These are phyloP conservation scores for Eubasilissa regina DNA, from an alignment of 1,140 invertebrate genomes.

Conservation along the genomic window DNA sequence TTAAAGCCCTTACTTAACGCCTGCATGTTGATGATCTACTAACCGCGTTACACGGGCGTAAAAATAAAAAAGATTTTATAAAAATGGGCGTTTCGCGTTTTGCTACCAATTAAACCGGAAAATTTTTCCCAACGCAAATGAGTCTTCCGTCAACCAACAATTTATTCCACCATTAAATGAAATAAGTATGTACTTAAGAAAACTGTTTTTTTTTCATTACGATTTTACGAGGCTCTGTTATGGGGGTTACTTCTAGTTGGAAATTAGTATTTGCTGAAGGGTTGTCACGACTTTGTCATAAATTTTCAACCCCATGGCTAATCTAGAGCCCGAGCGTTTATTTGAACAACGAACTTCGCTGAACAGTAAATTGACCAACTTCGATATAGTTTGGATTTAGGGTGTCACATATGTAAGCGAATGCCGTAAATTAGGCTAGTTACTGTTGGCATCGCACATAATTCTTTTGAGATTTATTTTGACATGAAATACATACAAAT, in stretches of 20 bases:
- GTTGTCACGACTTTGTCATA: conserved; percentile 31
- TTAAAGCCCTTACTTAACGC: neutral
- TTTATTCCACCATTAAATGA: too few relatives aligned
- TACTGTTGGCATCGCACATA: too few relatives aligned
- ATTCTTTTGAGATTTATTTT: too few relatives aligned
- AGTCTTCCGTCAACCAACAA: too few relatives aligned
- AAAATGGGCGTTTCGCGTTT: neutral
- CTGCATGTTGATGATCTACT: neutral
- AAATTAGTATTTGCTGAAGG: conserved; percentile 35
- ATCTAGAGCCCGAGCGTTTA: conserved; percentile 20
- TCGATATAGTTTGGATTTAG: conserved; percentile 21
- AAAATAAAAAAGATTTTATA: neutral
- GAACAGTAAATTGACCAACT: conserved; percentile 28
- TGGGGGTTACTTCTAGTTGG: neutral
- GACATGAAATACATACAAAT: too few relatives aligned
- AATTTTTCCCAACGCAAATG: too few relatives aligned
- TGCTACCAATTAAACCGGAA: too few relatives aligned
- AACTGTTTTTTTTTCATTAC: too few relatives aligned
- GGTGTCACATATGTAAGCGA: neutral
- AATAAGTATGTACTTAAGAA: too few relatives aligned
- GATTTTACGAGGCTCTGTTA: neutral
- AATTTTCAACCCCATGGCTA: conserved; percentile 8
- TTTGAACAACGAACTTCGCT: conserved; percentile 29
- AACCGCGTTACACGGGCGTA: neutral
- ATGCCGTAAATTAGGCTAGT: neutral